Evolutionary conservation across 2,113 vertebrate genomes (phyloP).

Genomic region (Neotoma lepida): DNA sequence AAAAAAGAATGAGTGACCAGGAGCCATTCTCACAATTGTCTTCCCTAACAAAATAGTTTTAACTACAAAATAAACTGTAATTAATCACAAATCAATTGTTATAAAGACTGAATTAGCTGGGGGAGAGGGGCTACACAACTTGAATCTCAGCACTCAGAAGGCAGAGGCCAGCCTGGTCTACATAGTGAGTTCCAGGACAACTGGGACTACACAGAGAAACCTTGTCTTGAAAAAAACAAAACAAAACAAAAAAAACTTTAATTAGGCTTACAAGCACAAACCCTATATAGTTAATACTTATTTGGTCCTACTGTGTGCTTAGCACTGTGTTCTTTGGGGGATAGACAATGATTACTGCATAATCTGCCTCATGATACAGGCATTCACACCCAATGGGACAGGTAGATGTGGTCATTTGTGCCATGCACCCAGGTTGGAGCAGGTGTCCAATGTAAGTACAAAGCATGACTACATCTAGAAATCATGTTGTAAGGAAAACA

Average conservation of each 20-base stretch:
- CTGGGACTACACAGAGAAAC: background rate
- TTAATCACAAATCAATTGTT: background rate
- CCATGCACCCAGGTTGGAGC: background rate
- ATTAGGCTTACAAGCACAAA: slow-evolving; percentile 28
- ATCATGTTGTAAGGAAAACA: background rate
- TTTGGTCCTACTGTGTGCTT: slow-evolving; percentile 14
- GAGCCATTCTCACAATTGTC: background rate
- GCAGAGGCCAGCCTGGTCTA: background rate
- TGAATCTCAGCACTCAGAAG: background rate
- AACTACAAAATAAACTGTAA: background rate
- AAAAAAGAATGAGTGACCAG: background rate
- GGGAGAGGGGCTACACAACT: background rate
- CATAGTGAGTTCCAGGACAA: background rate
- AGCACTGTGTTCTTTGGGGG: background rate
- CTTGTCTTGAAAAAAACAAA: background rate
- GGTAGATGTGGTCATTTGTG: background rate
- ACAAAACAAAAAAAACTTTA: too few species aligned
- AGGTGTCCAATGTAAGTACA: background rate
- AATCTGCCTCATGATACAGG: background rate
- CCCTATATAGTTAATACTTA: background rate
- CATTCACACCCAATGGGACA: background rate
- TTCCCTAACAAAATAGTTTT: slow-evolving; percentile 26
- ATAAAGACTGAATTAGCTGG: background rate
- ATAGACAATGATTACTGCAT: slow-evolving; percentile 26
- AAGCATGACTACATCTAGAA: background rate